Evolutionary conservation across 2,113 vertebrate species (phyloP).

Genomic region (Oceanites oceanicus): DNA sequence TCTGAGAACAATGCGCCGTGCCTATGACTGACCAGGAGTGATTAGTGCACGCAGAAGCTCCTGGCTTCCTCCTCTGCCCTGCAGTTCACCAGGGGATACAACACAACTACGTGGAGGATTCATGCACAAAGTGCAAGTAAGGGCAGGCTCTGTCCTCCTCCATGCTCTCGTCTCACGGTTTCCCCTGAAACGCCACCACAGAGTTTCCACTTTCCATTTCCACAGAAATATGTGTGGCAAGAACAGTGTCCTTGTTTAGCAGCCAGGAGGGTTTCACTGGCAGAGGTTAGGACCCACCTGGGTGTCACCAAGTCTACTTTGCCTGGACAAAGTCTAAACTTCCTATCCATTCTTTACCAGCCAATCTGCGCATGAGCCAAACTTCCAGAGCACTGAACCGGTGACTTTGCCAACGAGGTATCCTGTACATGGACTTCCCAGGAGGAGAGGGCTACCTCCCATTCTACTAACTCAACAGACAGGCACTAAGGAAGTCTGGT

Average conservation of each 20-base stretch:
- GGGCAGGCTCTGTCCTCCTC: not conserved
- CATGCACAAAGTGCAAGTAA: rapidly evolving
- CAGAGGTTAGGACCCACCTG: not conserved
- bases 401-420: not conserved
- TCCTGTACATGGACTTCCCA: not conserved
- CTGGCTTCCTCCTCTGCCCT: not conserved
- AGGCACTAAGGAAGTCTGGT: not conserved
- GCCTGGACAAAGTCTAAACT: slow-evolving; percentile 17
- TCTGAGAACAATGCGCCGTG: not conserved
- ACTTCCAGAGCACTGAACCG: not conserved
- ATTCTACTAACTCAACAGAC: not conserved
- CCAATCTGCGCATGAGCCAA: not conserved
- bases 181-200: not conserved
- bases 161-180: not conserved
- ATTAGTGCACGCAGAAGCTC: rapidly evolving
- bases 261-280: not conserved
- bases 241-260: not conserved
- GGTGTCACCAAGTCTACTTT: not conserved
- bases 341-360: not conserved
- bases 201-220: not conserved
- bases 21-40: not conserved
- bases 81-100: not conserved
- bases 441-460: not conserved
- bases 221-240: rapidly evolving
- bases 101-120: rapidly evolving